These are phyloP conservation scores for Lamellibrachia luymesi DNA, from an alignment of 1,140 invertebrate species.

Conservation along the genomic window DNA sequence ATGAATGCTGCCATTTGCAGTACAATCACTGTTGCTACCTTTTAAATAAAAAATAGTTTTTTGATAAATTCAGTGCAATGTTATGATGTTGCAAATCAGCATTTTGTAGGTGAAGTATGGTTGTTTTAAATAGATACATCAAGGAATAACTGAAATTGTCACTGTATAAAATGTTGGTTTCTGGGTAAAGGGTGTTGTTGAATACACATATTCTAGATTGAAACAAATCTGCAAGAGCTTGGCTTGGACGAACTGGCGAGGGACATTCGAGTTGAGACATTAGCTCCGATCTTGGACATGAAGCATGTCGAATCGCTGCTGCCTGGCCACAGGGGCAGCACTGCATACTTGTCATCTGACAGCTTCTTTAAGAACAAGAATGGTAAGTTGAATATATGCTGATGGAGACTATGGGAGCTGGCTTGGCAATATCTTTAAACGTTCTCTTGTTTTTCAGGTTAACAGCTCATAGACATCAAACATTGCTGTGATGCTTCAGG, in stretches of 20 bases:
- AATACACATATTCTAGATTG: not conserved
- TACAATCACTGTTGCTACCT: too few relatives aligned
- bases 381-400: not conserved
- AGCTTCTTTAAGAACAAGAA: conserved; percentile 1
- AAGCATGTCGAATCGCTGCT: not conserved
- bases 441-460: not conserved
- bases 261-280: not conserved
- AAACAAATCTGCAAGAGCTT: not conserved
- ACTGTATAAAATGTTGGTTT: not conserved
- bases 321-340: not conserved
- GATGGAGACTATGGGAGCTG: not conserved
- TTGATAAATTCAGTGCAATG: not conserved
- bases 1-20: too few relatives aligned
- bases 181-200: not conserved
- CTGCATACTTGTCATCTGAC: not conserved
- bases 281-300: not conserved
- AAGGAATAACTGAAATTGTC: not conserved
- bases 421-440: not conserved
- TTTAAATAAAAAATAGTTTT: not conserved
- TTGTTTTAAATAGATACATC: not conserved
- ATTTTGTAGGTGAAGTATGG: not conserved
- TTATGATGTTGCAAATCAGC: not conserved
- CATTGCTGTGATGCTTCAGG: too few relatives aligned
- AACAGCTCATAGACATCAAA: not conserved
- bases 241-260: not conserved